Base-by-base conservation (phyloP, 2,113 vertebrate species). In the Hippolais icterina region DNA sequence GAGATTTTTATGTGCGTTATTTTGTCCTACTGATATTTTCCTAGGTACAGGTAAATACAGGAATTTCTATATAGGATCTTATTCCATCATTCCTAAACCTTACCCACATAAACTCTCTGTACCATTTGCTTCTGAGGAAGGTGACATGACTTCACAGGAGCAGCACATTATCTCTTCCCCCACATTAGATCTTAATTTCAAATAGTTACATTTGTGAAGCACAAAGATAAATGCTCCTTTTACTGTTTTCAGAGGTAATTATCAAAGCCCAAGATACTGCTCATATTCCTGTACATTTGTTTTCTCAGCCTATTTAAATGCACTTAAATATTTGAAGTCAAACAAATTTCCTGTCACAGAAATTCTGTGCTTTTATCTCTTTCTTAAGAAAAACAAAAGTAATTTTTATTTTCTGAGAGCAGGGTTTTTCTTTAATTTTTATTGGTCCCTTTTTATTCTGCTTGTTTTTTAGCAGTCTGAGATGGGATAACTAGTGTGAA, bases 401-500 rank as follows among this genome's bases (percentile, higher is more conserved):
- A 41, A 5, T 37, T 46, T 77, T 83, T 13, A 19, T 87, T 81
- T 69, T 89, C 42, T 52, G 28, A 53, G 7, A 72, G 41, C 1
- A 21, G 11, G 0, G 0, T 33, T 89, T 72, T 72, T 54, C 37
- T 77, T 77, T 57, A 42, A 10, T 74, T 90, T 79, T 59, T 86
- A 14, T 35, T 64, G 11, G 4, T 42, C 0, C 49, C 64, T 53
- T 66, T 3, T 63, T 47, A n/a, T 86, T 57, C 31, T 11, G 2
- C 15, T 50, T 50, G 27, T 53, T 54, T 82, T 93, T 84, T 33
- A 64, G 15, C 57, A 84, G 17, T 44, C 41, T 94, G 47, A 82
- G 57, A 82, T 68, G 41, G 56, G 52, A 49, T 85, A 76, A 82
- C 5, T 60, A 76, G 53, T 63, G 65, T 59, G 72, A 95, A 87